Evolutionary conservation across 2,797 vertebrate genomes (phyloP).

Genomic region (Nyctalus aviator): DNA sequence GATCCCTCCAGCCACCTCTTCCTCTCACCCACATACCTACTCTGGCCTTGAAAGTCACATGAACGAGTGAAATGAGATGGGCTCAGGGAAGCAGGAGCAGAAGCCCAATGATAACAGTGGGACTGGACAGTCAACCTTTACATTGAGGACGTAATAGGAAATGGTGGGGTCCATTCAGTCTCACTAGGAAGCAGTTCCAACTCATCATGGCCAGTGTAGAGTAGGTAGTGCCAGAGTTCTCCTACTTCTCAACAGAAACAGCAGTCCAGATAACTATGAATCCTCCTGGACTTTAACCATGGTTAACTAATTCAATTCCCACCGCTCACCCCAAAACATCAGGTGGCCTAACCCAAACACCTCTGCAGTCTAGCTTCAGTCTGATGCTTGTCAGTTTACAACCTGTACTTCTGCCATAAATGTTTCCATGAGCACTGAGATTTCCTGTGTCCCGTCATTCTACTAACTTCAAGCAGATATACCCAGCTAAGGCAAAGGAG

Average conservation of each 20-base stretch:
- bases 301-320: background rate
- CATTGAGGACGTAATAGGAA: background rate
- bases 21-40: background rate
- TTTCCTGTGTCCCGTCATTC: background rate
- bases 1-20: background rate
- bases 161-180: rapidly evolving
- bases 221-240: background rate
- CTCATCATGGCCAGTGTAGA: too few relatives aligned
- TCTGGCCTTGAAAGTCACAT: background rate
- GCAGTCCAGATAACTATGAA: background rate
- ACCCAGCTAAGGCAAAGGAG: background rate
- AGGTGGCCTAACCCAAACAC: background rate
- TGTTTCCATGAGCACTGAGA: background rate
- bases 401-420: background rate
- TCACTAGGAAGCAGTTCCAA: background rate
- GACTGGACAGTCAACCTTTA: background rate
- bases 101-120: background rate
- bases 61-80: background rate
- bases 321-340: background rate
- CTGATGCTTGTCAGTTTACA: background rate
- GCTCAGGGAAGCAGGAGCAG: background rate
- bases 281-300: background rate
- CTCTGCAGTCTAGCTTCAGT: background rate
- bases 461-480: background rate
- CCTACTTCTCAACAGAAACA: background rate